Conservation (phyloP, 2,888 invertebrate species). For the Eristalinus aeneus region DNA sequence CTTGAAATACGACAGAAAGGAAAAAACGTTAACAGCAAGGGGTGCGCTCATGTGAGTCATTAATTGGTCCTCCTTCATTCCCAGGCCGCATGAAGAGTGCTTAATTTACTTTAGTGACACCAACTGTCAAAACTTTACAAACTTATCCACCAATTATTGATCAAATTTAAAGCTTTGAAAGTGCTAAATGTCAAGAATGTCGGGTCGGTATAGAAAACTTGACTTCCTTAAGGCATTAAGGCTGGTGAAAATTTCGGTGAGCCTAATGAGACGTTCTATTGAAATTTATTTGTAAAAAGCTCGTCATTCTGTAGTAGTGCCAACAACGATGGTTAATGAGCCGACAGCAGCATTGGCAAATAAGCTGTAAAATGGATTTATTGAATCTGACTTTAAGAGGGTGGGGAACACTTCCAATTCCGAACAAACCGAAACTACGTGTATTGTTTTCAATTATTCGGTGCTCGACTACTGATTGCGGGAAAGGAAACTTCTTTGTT, state of each 20-base stretch:
- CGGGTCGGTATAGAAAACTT: neutral
- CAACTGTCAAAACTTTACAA: neutral
- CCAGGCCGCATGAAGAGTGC: neutral
- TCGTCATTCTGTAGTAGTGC: neutral
- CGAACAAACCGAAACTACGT: no score
- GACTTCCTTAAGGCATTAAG: no score
- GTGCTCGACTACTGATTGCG: no score
- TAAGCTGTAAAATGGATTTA: neutral
- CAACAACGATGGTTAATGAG: neutral
- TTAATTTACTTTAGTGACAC: neutral
- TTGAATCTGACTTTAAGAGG: neutral
- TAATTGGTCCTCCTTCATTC: neutral
- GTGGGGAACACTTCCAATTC: no score
- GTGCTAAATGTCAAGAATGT: neutral
- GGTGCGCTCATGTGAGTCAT: neutral
- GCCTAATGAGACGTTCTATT: neutral
- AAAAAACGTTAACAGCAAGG: neutral
- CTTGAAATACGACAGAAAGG: neutral
- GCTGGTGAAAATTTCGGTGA: no score
- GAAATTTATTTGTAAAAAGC: neutral
- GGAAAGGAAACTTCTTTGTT: no score
- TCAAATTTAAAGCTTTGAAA: neutral
- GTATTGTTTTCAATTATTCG: no score
- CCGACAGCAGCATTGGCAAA: neutral
- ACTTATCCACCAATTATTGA: neutral